phyloP scores from a whole-genome alignment of 2,113 vertebrate species.

The Syngnathus scovelli region DNA sequence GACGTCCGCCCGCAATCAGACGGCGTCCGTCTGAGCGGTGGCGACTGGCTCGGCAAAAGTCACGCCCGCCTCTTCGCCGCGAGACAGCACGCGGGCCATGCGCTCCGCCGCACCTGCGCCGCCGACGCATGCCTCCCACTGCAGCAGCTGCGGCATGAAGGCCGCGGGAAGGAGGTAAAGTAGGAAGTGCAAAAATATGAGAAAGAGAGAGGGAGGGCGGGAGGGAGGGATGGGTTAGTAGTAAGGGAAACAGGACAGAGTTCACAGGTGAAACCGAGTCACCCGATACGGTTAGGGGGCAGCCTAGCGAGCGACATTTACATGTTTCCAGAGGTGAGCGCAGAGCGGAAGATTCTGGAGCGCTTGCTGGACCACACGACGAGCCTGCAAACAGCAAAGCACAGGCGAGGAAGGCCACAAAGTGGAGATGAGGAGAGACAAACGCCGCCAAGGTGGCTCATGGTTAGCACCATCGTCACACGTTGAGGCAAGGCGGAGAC shows the following conservation, averaged over 20 bases:
- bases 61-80: constrained; percentile 93
- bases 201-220: too few species aligned
- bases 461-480: too few species aligned
- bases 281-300: not conserved
- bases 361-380: constrained; percentile 88
- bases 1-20: not conserved
- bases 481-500: not conserved
- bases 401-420: constrained; percentile 6
- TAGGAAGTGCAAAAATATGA: too few species aligned
- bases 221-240: too few species aligned
- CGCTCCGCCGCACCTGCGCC: constrained; percentile 89
- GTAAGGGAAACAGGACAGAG: too few species aligned
- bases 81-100: constrained; percentile 87
- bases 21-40: not conserved
- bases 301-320: constrained; percentile 64
- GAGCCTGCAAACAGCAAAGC: constrained; percentile 69
- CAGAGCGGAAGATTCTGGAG: constrained; percentile 90
- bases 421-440: constrained; percentile 7
- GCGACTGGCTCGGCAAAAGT: constrained; percentile 48
- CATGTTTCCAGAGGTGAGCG: constrained; percentile 96
- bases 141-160: constrained; percentile 78
- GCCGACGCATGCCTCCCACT: constrained; percentile 85
- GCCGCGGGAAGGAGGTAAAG: not conserved
- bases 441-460: not conserved
- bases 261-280: constrained; percentile 25